A percentile compares a stretch with the other conserved stretches of the same genome.
These are phyloP conservation scores for Panagrolaimus sp. DNA, from an alignment of 1,140 invertebrate genomes.

Conservation along the genomic window DNA sequence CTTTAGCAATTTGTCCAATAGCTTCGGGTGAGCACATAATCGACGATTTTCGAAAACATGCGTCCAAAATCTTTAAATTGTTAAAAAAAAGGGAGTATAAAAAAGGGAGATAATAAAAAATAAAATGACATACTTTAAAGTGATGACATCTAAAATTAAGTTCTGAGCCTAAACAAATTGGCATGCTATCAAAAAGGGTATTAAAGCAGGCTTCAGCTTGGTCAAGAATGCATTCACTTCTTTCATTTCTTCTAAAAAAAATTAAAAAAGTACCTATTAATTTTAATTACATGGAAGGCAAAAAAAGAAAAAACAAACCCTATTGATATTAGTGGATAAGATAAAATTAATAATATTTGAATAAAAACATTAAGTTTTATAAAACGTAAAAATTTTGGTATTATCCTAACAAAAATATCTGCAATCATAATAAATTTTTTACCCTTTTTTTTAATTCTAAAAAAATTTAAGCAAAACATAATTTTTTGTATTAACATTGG, in stretches of 20 bases:
- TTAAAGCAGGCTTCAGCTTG: constrained; percentile 39
- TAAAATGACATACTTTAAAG: constrained; percentile 34
- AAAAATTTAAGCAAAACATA: background rate
- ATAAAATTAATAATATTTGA: background rate
- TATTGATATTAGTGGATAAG: background rate
- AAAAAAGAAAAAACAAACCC: background rate
- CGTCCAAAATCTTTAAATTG: constrained; percentile 33
- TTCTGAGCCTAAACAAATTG: constrained; percentile 39
- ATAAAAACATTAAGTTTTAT: background rate
- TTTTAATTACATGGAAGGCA: background rate
- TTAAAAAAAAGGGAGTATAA: background rate
- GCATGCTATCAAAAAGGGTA: constrained; percentile 49
- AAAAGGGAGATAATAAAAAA: background rate
- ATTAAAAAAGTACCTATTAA: background rate
- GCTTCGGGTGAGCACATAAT: constrained; percentile 36
- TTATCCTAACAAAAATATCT: background rate
- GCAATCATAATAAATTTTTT: background rate
- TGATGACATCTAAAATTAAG: constrained; percentile 45
- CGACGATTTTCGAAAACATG: constrained; percentile 32
- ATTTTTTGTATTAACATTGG: background rate
- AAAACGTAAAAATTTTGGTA: background rate
- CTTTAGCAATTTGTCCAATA: constrained; percentile 39
- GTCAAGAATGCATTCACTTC: constrained; percentile 26
- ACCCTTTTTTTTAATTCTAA: constrained; percentile 1
- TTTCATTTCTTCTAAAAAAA: background rate